These are phyloP conservation scores for Apteryx mantelli DNA, from an alignment of 2,113 vertebrate genomes.

Conservation along the genomic window DNA sequence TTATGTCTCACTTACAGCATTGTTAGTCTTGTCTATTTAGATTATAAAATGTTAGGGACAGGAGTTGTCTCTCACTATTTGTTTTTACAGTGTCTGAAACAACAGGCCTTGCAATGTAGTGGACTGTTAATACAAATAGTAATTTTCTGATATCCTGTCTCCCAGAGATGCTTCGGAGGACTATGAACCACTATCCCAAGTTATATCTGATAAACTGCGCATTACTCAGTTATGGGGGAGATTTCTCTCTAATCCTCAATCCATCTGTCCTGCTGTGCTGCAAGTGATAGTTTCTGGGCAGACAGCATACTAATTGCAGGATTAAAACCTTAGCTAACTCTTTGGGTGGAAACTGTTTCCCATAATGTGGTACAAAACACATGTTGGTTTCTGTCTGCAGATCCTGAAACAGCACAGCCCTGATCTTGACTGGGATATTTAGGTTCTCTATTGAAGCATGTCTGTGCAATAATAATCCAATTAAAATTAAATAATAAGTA, in stretches of 20 bases:
- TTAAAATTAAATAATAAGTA: slow-evolving; percentile 58
- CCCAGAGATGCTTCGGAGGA: slow-evolving; percentile 21
- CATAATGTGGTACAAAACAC: slow-evolving; percentile 57
- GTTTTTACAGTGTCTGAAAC: slow-evolving; percentile 13
- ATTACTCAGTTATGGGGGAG: slow-evolving; percentile 21
- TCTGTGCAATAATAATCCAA: not conserved
- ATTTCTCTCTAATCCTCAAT: slow-evolving; percentile 45
- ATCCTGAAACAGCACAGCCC: not conserved
- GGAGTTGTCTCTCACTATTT: not conserved
- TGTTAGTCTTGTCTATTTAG: not conserved
- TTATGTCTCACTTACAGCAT: not conserved
- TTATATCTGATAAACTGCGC: slow-evolving; percentile 22
- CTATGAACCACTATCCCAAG: slow-evolving; percentile 1
- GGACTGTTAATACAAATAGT: slow-evolving; percentile 22
- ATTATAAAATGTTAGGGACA: not conserved
- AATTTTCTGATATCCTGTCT: slow-evolving; percentile 43
- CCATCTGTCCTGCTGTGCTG: slow-evolving; percentile 46
- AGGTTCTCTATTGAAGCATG: slow-evolving; percentile 6
- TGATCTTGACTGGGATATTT: not conserved
- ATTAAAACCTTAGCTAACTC: slow-evolving; percentile 66
- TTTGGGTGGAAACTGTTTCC: slow-evolving; percentile 62
- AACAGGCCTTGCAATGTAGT: not conserved
- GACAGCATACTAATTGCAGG: slow-evolving; percentile 62
- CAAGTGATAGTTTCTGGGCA: slow-evolving; percentile 64
- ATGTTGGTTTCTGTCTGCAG: slow-evolving; percentile 36